Percentiles rank a stretch among this genome's conserved stretches.
Conservation (phyloP, 2,888 invertebrate species). For the Drosophila ezoana region DNA sequence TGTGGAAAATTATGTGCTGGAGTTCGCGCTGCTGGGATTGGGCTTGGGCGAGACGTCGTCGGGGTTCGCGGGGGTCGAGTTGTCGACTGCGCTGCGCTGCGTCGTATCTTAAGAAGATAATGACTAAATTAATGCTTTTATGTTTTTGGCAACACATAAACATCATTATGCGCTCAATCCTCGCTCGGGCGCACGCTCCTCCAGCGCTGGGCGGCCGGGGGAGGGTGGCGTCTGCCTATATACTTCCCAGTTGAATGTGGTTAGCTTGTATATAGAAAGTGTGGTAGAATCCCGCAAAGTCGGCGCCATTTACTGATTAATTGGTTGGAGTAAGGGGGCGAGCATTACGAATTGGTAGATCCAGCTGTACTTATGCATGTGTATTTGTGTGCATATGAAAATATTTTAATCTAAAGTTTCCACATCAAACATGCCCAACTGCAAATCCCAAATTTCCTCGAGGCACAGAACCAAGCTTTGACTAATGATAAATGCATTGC, state of each 20-base stretch:
- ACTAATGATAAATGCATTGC: slow-evolving; percentile 72
- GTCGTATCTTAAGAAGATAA: slow-evolving; percentile 84
- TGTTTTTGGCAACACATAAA: slow-evolving; percentile 84
- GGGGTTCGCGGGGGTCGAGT: background rate
- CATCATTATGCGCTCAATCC: slow-evolving; percentile 83
- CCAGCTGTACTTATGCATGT: slow-evolving; percentile 18
- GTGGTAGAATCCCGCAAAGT: slow-evolving; percentile 19
- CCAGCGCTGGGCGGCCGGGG: slow-evolving; percentile 4
- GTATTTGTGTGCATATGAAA: slow-evolving; percentile 57
- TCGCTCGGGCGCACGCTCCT: slow-evolving; percentile 44
- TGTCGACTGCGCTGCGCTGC: slow-evolving; percentile 44
- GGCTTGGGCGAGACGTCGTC: background rate
- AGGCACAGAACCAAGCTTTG: slow-evolving; percentile 38
- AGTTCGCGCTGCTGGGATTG: slow-evolving; percentile 55
- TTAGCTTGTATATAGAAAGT: slow-evolving; percentile 3
- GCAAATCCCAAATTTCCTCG: slow-evolving; percentile 64
- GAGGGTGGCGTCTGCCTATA: slow-evolving; percentile 27
- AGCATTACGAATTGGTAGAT: background rate
- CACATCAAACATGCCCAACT: slow-evolving; percentile 73
- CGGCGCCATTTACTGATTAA: slow-evolving; percentile 45
- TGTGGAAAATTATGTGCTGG: slow-evolving; percentile 69
- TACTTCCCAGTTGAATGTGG: slow-evolving; percentile 16
- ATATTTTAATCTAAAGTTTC: slow-evolving; percentile 82
- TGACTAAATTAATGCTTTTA: slow-evolving; percentile 85
- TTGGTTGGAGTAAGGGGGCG: slow-evolving; percentile 12